Evolutionary conservation across 92 coral and sea anemone species (phyloP), one percentile per base, ranked within the genome.

Genomic region (Phenganax stokvisi): DNA sequence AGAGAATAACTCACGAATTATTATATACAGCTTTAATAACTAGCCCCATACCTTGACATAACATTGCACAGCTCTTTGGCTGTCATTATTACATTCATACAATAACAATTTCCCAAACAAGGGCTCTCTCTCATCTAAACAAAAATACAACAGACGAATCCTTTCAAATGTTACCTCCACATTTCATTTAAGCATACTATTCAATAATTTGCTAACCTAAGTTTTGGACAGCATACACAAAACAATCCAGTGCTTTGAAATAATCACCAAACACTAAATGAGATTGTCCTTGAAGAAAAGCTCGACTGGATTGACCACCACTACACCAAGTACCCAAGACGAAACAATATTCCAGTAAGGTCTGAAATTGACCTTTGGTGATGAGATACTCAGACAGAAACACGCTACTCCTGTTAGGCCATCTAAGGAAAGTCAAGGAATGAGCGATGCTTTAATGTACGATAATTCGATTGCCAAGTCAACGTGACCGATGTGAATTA

Each of bases 221-320:
- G 55, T 93, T 91, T 58, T 90, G 83, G 13, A 96, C 90, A 20
- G 97, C 97, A 64, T 84, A 86, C 67, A 85, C 85, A 79, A 94
- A 94, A 76, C 88, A 91, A 51, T 90, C 94, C 71, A 93, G 76
- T n/a, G 98, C 97, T 86, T 94, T 94, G 73, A 80, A 76, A 80
- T 90, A 83, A 70, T 91, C 98, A n/a, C 98, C 97, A 65, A 88
- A 77, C n/a, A 89, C 86, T 81, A 94, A 82, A 83, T 94, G 71
- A 0, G 98, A 90, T 87, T 94, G 96, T 86, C 94, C 98, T 56
- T 89, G 76, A 66, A 94, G 81, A 85, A 94, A 94, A 51, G 84
- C 84, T 76, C 94, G 87, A 51, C 89, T 87, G 12, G 92, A 77
- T 58, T 90, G 97, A 58, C 94, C 89, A 30, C 56, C 75, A 62